These are phyloP conservation scores for Parasteatoda lunata DNA, from an alignment of 2,888 invertebrate genomes.

Conservation along the genomic window DNA sequence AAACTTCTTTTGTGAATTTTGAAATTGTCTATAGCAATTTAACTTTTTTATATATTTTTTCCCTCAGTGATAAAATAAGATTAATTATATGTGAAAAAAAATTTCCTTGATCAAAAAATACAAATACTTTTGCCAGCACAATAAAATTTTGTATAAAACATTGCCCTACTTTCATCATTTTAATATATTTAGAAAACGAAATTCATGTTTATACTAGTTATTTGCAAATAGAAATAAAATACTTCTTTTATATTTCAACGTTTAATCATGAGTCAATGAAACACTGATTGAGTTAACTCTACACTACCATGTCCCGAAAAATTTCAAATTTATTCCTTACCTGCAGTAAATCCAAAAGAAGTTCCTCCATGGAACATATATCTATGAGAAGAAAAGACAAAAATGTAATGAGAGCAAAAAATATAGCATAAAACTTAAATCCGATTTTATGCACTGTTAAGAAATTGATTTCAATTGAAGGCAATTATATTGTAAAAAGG, in stretches of 20 bases:
- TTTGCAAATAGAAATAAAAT: neutral
- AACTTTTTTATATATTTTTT: too few species aligned
- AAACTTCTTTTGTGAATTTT: too few species aligned
- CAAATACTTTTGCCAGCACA: neutral
- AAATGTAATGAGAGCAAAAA: neutral
- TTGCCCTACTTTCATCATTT: neutral
- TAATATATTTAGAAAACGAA: neutral
- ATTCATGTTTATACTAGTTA: neutral
- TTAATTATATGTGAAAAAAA: too few species aligned
- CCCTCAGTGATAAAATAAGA: too few species aligned
- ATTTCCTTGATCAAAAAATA: neutral
- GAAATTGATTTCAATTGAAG: too few species aligned
- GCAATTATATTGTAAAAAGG: too few species aligned
- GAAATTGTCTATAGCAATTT: too few species aligned
- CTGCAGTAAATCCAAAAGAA: constrained; percentile 73
- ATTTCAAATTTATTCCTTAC: constrained; percentile 15
- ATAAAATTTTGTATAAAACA: neutral
- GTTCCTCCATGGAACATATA: constrained; percentile 75
- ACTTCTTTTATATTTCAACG: too few species aligned
- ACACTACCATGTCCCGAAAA: neutral
- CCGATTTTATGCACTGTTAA: too few species aligned
- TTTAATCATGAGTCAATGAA: too few species aligned
- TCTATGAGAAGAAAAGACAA: constrained; percentile 45
- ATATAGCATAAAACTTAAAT: neutral
- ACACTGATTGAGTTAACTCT: too few species aligned